Evolutionary conservation across 2,797 vertebrate species (phyloP), one percentile per base, ranked within the genome.

Genomic region (Chaenodraco wilsoni): DNA sequence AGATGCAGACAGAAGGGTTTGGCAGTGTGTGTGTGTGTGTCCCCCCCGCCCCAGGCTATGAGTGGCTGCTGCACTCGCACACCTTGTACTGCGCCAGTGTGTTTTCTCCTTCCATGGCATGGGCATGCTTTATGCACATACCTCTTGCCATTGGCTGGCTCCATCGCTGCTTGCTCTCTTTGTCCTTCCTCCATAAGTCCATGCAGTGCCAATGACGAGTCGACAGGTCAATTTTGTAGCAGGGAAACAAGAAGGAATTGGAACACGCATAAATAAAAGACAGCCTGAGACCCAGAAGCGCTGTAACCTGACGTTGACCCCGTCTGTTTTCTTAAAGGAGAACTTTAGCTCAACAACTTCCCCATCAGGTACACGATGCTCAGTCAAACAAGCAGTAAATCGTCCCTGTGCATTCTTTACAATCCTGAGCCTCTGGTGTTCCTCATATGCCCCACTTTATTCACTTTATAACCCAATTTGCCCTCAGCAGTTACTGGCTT

Each of bases 121-220:
- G 80, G 67, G 81, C 88, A 89, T 88, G 89, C 87, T 88, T 83
- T 60, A 74, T 58, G 83, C 84, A 79, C 84, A 74, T 37, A 79
- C 73, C 68, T 72, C 44, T 75, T 51, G 33, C 87, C 84, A 89
- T 89, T 72, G 76, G 87, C 91, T 88, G 87, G 74, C 84, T 86
- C 81, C 91, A 89, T 87, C 12, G 82, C 89, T 89, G 84, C 89
- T 89, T 89, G 78, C 78, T 83, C 62, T 74, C 74, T 56, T 51
- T 76, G 60, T 83, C 68, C 60, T 78, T 77, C 68, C 75, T 76
- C 61, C 83, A 76, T 60, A 58, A 50, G 51, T 60, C 57, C 76
- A 77, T 74, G 75, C 78, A 62, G 73, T 21, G 74, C 66, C 73
- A 79, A 60, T 21, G 72, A 65, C 74, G 52, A 67, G 62, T 45